A percentile compares a stretch with the other conserved stretches of the same genome.
Conservation (phyloP, 2,113 vertebrate species). For the Leucopsar rothschildi region DNA sequence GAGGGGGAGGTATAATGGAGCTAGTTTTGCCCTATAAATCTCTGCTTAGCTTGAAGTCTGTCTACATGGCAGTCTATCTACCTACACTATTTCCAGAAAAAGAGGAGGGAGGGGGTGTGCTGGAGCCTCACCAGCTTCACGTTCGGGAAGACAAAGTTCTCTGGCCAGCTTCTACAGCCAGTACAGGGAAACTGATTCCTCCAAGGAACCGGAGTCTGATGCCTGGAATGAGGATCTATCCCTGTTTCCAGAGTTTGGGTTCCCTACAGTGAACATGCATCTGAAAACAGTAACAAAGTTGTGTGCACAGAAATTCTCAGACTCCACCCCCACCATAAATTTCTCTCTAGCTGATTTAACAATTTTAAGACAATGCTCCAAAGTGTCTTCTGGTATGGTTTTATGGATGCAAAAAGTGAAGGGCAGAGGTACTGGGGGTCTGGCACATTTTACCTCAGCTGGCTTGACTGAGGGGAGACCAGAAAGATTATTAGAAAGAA, state of each 20-base stretch:
- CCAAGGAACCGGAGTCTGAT: neutral
- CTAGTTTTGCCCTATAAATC: neutral
- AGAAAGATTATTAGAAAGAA: neutral
- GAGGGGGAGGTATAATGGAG: neutral
- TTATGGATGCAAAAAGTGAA: neutral
- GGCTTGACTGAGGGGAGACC: neutral
- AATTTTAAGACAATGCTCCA: neutral
- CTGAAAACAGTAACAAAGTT: neutral
- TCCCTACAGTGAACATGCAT: neutral
- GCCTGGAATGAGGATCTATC: neutral
- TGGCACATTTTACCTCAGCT: neutral
- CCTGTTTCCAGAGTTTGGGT: neutral
- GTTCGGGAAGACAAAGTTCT: neutral
- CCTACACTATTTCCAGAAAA: neutral
- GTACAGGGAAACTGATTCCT: neutral
- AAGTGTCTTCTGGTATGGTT: neutral
- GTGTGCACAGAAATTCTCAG: neutral
- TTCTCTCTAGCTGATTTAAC: neutral
- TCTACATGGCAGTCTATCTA: neutral
- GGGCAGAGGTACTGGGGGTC: neutral
- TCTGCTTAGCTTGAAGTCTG: neutral
- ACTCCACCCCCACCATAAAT: neutral
- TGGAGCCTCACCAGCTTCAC: neutral
- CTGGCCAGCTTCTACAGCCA: neutral
- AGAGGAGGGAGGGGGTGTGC: no score